Percentiles rank a stretch among this genome's conserved stretches.
Conservation (phyloP, 2,113 vertebrate genomes). For the Callipepla squamata region DNA sequence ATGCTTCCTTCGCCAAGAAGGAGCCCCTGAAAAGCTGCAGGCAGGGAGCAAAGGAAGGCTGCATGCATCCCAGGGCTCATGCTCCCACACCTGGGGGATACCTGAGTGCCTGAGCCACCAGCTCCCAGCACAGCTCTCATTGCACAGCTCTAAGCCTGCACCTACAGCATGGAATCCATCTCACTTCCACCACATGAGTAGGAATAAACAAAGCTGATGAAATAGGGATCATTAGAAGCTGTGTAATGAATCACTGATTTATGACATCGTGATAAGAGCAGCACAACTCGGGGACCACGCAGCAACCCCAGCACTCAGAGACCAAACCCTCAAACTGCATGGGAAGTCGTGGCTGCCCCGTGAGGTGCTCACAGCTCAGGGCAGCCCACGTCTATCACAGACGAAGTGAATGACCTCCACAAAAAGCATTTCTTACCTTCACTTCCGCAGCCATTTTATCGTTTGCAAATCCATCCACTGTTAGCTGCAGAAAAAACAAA, state of each 20-base stretch:
- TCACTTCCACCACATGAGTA: not conserved
- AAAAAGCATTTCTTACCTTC: conserved; percentile 84
- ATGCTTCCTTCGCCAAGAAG: not conserved
- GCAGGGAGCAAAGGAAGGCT: not conserved
- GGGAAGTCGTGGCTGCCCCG: not conserved
- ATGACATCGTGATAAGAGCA: not conserved
- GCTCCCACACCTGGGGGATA: not conserved
- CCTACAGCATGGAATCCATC: fast-evolving
- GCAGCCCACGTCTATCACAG: fast-evolving
- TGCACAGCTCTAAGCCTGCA: not conserved
- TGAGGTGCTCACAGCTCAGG: not conserved
- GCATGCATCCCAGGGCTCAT: fast-evolving
- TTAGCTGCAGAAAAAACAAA: conserved; percentile 79
- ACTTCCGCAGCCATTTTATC: conserved; percentile 98
- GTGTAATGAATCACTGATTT: not conserved
- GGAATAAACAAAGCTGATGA: too few species aligned
- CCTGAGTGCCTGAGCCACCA: not conserved
- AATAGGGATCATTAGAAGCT: not conserved
- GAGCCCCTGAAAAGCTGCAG: not conserved
- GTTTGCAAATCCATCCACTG: conserved; percentile 94
- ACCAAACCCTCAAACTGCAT: fast-evolving
- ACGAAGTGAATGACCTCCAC: not conserved
- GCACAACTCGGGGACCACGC: not conserved
- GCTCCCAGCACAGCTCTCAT: not conserved
- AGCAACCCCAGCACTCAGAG: not conserved